phyloP scores from a whole-genome alignment of 2,888 invertebrate species.

The Lepidonotus clava region DNA sequence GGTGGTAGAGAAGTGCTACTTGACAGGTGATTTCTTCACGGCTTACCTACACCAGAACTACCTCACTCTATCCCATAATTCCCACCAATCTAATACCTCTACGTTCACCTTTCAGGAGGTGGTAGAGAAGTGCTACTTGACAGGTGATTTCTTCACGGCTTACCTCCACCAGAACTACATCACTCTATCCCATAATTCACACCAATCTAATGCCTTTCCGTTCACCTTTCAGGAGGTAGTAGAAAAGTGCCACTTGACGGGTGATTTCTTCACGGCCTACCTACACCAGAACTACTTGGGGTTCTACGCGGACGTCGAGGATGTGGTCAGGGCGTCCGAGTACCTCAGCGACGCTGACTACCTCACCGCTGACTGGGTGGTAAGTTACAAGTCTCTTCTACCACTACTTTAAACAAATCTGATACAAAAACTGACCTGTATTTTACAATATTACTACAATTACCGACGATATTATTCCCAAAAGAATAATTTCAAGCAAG shows the following conservation, averaged over 20 bases:
- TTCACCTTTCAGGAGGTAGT: slow-evolving; percentile 73
- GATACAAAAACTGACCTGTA: too few relatives aligned
- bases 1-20: slow-evolving; percentile 77
- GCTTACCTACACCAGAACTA: slow-evolving; percentile 81
- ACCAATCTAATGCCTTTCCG: too few relatives aligned
- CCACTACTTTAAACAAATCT: too few relatives aligned
- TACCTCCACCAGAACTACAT: slow-evolving; percentile 82
- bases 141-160: slow-evolving; percentile 79
- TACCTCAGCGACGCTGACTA: slow-evolving; percentile 87
- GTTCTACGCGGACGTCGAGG: slow-evolving; percentile 86
- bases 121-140: slow-evolving; percentile 78
- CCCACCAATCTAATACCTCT: too few relatives aligned
- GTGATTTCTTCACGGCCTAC: slow-evolving; percentile 79
- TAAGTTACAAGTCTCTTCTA: too few relatives aligned
- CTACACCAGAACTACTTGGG: slow-evolving; percentile 83
- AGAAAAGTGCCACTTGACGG: slow-evolving; percentile 78
- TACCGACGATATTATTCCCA: too few relatives aligned
- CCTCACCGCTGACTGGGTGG: slow-evolving; percentile 84
- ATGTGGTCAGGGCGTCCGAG: slow-evolving; percentile 84
- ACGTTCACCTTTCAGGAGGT: slow-evolving; percentile 71
- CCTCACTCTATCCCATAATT: slow-evolving; percentile 86
- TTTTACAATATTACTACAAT: too few relatives aligned
- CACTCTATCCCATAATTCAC: too few relatives aligned
- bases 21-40: slow-evolving; percentile 79
- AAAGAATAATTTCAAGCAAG: too few relatives aligned